Evolutionary conservation across 2,888 invertebrate genomes (phyloP), one percentile per base, ranked within the genome.

Genomic region (Lissonota sp.): DNA sequence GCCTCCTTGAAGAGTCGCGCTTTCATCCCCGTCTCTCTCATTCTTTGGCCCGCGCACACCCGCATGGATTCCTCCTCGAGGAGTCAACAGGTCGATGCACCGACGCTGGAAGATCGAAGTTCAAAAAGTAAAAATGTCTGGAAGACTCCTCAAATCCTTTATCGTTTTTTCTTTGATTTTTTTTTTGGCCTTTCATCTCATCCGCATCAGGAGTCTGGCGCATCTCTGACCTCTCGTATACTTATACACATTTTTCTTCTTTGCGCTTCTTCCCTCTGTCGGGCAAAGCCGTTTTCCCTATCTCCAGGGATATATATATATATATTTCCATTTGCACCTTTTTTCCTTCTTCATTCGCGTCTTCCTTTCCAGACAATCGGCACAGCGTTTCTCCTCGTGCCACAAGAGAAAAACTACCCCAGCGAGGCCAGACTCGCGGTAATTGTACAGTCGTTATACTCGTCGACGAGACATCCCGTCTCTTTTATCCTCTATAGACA

Each of bases 361-460:
- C 66, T 78, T 80, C 62, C 57, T 72, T 80, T 63, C 66, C 80
- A 80, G 83, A 84, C 84, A 80, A 83, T 83, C 80, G 84, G 49
- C 46, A 63, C 71, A 16, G 75, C 60, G 16, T 67, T 76, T 80
- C 39, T 67, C 53, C 8, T 40, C 14, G 37, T 26, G 4, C 37
- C 14, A 26, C 44, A 12, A 72, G 46, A 12, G 53, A 42, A 42
- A 55, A 46, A 51, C 12, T 12, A 40, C 44, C n/a, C 66, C 46
- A 37, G 58, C 46, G 76, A 70, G 55, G 16, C 51, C 72, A 76
- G 72, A 76, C 53, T 58, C 12, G 69, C 64, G 70, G 66, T 80
- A 80, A 80, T 81, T 77, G 80, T 81, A 77, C 73, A 69, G 69
- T 81, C 80, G 77, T 77, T 81, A 77, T 77, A 60, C 51, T 74